Conservation (phyloP, 1,140 invertebrate species). For the Lordiphosa clarofinis region DNA sequence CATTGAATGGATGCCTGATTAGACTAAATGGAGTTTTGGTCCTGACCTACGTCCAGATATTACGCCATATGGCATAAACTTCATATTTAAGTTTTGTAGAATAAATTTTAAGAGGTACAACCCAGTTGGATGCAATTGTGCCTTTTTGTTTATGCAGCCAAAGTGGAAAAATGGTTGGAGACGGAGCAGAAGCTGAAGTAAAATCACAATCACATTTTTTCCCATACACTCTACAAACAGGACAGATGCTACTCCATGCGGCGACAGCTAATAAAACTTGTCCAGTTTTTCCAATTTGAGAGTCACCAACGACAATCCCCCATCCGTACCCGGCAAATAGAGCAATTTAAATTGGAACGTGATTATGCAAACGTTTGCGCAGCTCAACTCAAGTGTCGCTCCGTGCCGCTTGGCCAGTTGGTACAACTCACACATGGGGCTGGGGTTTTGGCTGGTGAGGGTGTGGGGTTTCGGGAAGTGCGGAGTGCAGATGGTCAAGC, state of each 20-base stretch:
- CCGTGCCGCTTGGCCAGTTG: slow-evolving; percentile 70
- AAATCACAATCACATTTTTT: slow-evolving; percentile 51
- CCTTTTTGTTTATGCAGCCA: slow-evolving; percentile 1
- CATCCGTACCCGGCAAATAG: slow-evolving; percentile 50
- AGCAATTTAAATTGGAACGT: slow-evolving; percentile 78
- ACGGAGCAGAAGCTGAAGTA: background rate
- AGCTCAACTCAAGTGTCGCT: slow-evolving; percentile 73
- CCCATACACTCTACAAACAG: slow-evolving; percentile 44
- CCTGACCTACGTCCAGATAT: too few relatives aligned
- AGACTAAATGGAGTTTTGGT: too few relatives aligned
- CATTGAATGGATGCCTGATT: too few relatives aligned
- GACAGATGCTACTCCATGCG: slow-evolving; percentile 25
- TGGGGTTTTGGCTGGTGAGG: background rate
- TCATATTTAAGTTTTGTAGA: too few relatives aligned
- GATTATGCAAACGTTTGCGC: slow-evolving; percentile 77
- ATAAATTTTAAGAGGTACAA: too few relatives aligned
- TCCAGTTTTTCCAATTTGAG: slow-evolving; percentile 63
- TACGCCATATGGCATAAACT: too few relatives aligned
- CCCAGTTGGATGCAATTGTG: too few relatives aligned
- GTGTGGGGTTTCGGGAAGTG: slow-evolving; percentile 1
- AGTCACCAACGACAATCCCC: slow-evolving; percentile 23
- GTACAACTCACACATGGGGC: slow-evolving; percentile 31
- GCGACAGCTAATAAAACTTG: slow-evolving; percentile 64
- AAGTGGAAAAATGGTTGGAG: slow-evolving; percentile 5
- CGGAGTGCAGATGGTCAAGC: slow-evolving; percentile 21